Evolutionary conservation across 2,113 vertebrate genomes (phyloP), one percentile per base, ranked within the genome.

Genomic region (Marcusenius ussheri): DNA sequence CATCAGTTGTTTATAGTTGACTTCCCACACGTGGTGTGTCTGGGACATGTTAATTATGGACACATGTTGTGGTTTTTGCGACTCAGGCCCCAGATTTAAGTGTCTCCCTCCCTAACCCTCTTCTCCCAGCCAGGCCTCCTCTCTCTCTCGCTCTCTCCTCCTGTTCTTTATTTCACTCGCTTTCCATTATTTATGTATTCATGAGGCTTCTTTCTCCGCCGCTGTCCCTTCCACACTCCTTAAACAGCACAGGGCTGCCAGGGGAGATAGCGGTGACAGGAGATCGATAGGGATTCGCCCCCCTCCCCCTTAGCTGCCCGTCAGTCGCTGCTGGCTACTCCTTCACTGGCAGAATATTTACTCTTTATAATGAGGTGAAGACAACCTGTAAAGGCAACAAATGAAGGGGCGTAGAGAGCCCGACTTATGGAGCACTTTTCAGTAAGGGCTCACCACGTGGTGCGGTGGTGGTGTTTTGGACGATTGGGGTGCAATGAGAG

Each of bases 181-280:
- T 27, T 27, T 56, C 53, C 51, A 88, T 88, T 88, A 88, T 88
- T 88, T 53, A 56, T 88, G 86, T 88, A 56, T 56, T 88, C 51
- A 88, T 88, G 49, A 39, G 31, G 77, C 77, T 39, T 47, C 83
- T 85, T 87, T 19, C 39, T 62, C 53, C 19, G 19, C 39, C 1
- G 46, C 27, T 35, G 13, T 88, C 53, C 53, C 39, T 62, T 88
- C 19, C 53, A 19, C 85, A 53, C 49, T 87, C 85, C 35, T 86
- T 86, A 50, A 86, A 86, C 84, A 86, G 84, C 84, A 31, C 46
- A 50, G 47, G 49, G 85, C 50, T 53, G 85, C 85, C 85, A 45
- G 87, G 53, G 87, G 87, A 62, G 87, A 88, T 88, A 62, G 56
- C 35, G 39, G 87, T 45, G 87, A 88, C 87, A 62, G 87, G 35